A percentile compares a stretch with the other conserved stretches of the same genome.
Conservation (phyloP, 2,888 invertebrate genomes). For the Phanerotoma sp. region DNA sequence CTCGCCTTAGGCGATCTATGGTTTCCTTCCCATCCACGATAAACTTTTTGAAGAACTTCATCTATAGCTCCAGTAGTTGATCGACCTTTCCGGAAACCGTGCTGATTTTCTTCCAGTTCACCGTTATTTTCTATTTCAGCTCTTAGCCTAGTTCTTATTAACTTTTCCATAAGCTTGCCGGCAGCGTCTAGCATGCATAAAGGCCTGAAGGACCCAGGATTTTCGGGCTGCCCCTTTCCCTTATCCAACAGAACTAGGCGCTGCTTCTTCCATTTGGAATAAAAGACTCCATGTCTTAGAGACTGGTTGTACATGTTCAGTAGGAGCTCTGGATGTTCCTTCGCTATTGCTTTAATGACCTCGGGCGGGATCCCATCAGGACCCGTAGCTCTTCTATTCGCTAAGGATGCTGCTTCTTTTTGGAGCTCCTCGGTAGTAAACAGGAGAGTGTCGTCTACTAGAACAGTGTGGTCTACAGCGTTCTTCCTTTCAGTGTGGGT, state of each 20-base stretch:
- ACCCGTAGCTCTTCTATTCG: constrained; percentile 21
- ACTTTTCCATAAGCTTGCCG: constrained; percentile 39
- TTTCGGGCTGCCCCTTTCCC: constrained; percentile 26
- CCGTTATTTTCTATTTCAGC: constrained; percentile 23
- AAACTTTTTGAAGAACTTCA: constrained; percentile 21
- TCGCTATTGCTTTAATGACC: constrained; percentile 14
- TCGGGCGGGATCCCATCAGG: constrained; percentile 22
- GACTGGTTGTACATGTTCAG: constrained; percentile 22
- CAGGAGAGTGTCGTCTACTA: background rate
- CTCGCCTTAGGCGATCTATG: constrained; percentile 25
- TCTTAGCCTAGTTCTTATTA: constrained; percentile 35
- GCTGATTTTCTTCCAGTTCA: constrained; percentile 4
- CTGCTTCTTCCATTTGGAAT: constrained; percentile 5
- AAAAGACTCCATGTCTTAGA: constrained; percentile 7
- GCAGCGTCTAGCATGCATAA: constrained; percentile 37
- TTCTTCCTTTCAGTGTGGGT: constrained; percentile 13
- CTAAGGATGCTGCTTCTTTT: constrained; percentile 9
- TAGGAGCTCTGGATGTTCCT: constrained; percentile 13
- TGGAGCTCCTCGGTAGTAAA: constrained; percentile 14
- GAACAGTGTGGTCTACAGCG: background rate
- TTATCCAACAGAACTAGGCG: constrained; percentile 9
- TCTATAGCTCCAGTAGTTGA: constrained; percentile 31
- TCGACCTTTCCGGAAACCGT: constrained; percentile 24
- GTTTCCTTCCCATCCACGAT: constrained; percentile 3
- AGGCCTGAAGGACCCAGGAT: constrained; percentile 34